These are phyloP conservation scores for Ageneiosus marmoratus DNA, from an alignment of 2,113 vertebrate species.

Conservation along the genomic window DNA sequence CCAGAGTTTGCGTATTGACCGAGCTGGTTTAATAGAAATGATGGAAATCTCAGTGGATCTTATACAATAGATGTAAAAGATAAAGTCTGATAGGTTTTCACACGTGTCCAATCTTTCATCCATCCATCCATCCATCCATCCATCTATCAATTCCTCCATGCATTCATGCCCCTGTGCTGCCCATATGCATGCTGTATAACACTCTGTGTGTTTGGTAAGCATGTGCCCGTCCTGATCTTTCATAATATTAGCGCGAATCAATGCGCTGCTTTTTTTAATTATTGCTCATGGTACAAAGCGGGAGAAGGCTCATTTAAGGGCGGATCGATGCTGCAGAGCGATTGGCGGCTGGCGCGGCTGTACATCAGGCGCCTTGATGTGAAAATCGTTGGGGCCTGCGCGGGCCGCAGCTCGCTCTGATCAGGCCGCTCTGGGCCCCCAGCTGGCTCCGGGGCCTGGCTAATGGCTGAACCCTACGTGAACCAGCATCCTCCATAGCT, in stretches of 20 bases:
- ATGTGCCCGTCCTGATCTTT: constrained; percentile 98
- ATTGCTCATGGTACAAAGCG: constrained; percentile 99
- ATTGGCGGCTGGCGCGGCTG: constrained; percentile 94
- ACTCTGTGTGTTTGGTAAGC: constrained; percentile 89
- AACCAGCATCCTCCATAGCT: constrained; percentile 84
- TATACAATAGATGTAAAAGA: background rate
- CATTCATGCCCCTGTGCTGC: constrained; percentile 38
- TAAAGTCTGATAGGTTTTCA: background rate
- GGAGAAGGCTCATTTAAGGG: constrained; percentile 98
- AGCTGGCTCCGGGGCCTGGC: constrained; percentile 93
- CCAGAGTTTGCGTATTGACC: constrained; percentile 60
- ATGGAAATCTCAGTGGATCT: constrained; percentile 60
- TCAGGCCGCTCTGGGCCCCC: constrained; percentile 97
- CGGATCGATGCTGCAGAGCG: constrained; percentile 96
- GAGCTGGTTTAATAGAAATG: constrained; percentile 71
- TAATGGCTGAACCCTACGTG: constrained; percentile 92
- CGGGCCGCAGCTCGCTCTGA: constrained; percentile 85
- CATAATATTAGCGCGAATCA: constrained; percentile 99
- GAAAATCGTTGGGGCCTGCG: constrained; percentile 99
- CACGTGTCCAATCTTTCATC: background rate
- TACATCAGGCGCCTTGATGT: constrained; percentile 99
- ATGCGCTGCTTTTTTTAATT: constrained; percentile 99
- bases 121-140: background rate
- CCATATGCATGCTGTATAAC: constrained; percentile 62
- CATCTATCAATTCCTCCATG: background rate